Percentiles rank a stretch among this genome's conserved stretches.
These are phyloP conservation scores for Ellobius talpinus DNA, from an alignment of 2,113 vertebrate genomes.

Conservation along the genomic window DNA sequence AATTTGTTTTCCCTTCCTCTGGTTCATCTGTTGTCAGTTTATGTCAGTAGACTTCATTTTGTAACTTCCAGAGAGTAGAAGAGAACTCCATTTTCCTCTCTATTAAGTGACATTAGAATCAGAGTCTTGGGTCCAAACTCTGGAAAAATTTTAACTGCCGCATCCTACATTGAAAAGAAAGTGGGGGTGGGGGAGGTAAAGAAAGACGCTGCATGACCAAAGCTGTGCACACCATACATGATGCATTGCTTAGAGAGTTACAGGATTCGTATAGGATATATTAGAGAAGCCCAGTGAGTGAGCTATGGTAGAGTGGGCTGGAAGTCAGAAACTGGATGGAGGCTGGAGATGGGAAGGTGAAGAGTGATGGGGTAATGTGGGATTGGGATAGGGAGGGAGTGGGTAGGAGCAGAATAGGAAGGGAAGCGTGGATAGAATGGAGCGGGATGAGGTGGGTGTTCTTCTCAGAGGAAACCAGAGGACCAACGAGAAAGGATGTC, in stretches of 20 bases:
- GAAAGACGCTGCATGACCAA: not conserved
- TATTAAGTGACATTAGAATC: not conserved
- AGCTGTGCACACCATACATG: not conserved
- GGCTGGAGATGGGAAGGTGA: too few relatives aligned
- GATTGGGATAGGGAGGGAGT: not conserved
- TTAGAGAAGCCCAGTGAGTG: not conserved
- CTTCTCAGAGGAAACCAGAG: not conserved
- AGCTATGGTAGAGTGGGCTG: not conserved
- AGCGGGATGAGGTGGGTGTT: too few relatives aligned
- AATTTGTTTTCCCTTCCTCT: too few relatives aligned
- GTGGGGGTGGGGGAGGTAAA: not conserved
- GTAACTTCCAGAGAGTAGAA: not conserved
- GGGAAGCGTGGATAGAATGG: not conserved
- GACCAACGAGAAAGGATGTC: not conserved
- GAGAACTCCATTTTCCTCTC: not conserved
- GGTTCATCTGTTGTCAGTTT: not conserved
- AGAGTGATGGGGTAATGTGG: too few relatives aligned
- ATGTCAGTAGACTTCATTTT: not conserved
- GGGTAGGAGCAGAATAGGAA: not conserved
- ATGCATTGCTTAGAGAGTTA: not conserved
- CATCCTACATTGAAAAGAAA: not conserved
- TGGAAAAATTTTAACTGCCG: not conserved
- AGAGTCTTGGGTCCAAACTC: not conserved
- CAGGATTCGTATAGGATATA: not conserved
- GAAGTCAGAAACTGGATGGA: not conserved